Conservation (phyloP, 2,797 vertebrate species). For the Cyclopterus lumpus region DNA sequence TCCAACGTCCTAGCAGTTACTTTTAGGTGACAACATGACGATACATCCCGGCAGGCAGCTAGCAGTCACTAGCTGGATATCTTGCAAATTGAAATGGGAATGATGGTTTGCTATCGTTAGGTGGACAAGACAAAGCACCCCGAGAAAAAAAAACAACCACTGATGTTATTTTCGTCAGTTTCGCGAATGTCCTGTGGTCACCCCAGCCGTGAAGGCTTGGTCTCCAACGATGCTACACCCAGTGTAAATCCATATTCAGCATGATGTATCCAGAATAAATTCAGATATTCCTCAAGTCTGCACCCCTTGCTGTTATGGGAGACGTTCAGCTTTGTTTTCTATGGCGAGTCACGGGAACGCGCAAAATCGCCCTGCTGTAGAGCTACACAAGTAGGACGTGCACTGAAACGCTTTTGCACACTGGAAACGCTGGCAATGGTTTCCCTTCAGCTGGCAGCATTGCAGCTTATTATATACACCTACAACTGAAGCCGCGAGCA, state of each 20-base stretch:
- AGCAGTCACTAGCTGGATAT: conserved; percentile 78
- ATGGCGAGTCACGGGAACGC: conserved; percentile 81
- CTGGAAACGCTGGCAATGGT: conserved; percentile 51
- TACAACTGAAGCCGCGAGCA: conserved; percentile 1
- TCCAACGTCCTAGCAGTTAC: conserved; percentile 73
- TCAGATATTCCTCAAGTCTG: conserved; percentile 73
- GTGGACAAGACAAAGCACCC: conserved; percentile 83
- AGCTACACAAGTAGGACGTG: conserved; percentile 76
- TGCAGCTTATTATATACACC: conserved; percentile 52
- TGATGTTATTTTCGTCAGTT: conserved; percentile 75
- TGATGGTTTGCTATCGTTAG: conserved; percentile 80
- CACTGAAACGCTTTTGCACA: conserved; percentile 67
- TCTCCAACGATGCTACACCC: conserved; percentile 77
- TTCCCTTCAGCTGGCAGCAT: conserved; percentile 54
- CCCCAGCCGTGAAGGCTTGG: conserved; percentile 74
- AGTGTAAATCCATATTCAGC: conserved; percentile 81
- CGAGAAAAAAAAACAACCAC: conserved; percentile 61
- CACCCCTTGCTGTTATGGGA: conserved; percentile 81
- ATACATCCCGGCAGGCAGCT: conserved; percentile 79
- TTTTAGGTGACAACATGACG: conserved; percentile 84
- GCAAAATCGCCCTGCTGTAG: conserved; percentile 79
- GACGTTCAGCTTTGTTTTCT: conserved; percentile 89
- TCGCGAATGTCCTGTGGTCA: conserved; percentile 73
- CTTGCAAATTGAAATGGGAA: conserved; percentile 69
- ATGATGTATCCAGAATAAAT: conserved; percentile 57